phyloP scores from a whole-genome alignment of 2,113 vertebrate genomes.

The Crotalus tigris region DNA sequence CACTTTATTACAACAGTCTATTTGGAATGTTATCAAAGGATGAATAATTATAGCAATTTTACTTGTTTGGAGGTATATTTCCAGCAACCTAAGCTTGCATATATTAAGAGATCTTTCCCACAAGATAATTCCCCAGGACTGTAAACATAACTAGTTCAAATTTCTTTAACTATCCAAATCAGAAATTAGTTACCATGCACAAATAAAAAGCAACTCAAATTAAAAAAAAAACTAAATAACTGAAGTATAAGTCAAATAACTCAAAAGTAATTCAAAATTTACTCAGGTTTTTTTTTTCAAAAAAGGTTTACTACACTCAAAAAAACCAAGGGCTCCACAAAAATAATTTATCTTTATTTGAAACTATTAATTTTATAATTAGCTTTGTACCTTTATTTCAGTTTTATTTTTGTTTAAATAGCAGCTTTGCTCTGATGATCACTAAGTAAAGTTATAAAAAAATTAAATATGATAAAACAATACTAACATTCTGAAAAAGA shows the following conservation, averaged over 20 bases:
- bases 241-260: neutral
- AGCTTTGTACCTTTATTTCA: neutral
- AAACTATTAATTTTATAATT: neutral
- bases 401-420: neutral
- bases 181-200: neutral
- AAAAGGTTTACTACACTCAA: neutral
- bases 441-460: neutral
- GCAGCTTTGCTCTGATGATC: neutral
- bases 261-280: neutral
- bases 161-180: conserved; percentile 9
- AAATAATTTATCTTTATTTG: neutral
- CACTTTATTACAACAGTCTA: neutral
- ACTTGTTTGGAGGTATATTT: neutral
- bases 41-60: neutral
- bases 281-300: neutral
- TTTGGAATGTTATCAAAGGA: neutral
- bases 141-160: neutral
- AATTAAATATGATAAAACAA: neutral
- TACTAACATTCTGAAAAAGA: neutral
- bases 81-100: neutral
- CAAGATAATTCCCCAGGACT: neutral
- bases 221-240: neutral
- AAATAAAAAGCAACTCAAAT: neutral
- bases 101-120: neutral
- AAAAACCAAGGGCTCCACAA: neutral